These are phyloP conservation scores for Leucophenga maculata DNA, from an alignment of 2,888 invertebrate species.

Conservation along the genomic window DNA sequence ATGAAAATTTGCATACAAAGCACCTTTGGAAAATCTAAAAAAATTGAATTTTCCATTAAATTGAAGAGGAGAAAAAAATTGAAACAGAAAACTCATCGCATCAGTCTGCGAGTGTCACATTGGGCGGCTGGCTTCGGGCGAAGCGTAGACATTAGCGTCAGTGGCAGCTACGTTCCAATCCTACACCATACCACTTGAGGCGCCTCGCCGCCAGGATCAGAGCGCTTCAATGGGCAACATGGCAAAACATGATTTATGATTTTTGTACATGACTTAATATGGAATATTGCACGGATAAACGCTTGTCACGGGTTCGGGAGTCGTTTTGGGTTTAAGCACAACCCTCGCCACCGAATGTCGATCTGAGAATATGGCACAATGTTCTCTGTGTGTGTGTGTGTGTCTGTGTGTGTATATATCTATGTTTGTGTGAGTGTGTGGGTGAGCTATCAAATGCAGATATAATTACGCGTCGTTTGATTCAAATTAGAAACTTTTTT, in stretches of 20 bases:
- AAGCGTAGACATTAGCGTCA: background rate
- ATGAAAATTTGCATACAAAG: conserved; percentile 47
- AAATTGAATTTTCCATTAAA: conserved; percentile 47
- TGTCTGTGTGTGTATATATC: background rate
- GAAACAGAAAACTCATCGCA: background rate
- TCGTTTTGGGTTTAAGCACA: background rate
- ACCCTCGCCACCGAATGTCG: background rate
- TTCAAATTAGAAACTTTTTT: conserved; percentile 32
- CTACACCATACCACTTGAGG: background rate
- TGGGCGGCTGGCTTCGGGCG: conserved; percentile 3
- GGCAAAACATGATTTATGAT: conserved; percentile 38
- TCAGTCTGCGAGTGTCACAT: conserved; percentile 25
- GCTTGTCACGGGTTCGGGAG: conserved; percentile 27
- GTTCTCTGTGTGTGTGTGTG: background rate
- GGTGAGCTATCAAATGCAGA: conserved; percentile 23
- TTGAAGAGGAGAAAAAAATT: conserved; percentile 34
- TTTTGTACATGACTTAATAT: conserved; percentile 38
- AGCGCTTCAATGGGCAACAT: conserved; percentile 5
- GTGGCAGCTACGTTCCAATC: background rate
- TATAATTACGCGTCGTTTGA: conserved; percentile 28
- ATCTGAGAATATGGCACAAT: background rate
- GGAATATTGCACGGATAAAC: conserved; percentile 29
- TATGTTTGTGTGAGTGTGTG: conserved; percentile 9
- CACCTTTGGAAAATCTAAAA: conserved; percentile 45
- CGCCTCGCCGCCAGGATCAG: background rate